Base-by-base conservation (phyloP, 2,113 vertebrate species). In the Anthoscopus minutus region DNA sequence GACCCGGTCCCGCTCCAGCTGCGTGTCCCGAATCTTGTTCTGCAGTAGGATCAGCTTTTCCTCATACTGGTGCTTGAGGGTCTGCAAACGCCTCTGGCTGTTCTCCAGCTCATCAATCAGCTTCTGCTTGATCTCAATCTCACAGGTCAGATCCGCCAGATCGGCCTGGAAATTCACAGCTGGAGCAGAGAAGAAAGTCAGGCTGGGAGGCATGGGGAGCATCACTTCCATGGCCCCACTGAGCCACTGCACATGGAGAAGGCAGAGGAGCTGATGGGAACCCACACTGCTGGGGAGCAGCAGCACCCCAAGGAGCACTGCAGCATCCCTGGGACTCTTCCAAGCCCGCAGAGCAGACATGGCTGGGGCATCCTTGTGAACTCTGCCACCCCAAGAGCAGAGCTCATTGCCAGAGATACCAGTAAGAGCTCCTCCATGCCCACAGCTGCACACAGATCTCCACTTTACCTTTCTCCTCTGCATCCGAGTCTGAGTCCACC, bases 61-160 rank as follows among this genome's bases (percentile, higher is more conserved):
- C 97, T 99, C 99, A 0, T 99, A 99, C 95, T 99, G 99, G 92
- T 99, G 98, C 97, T 99, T 99, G 65, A 99, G 98, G 10, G 98
- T 99, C 94, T 99, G 98, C 87, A 99, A 97, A 83, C 99, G 97
- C 42, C 98, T 97, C 96, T 99, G 99, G 97, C 99, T 99, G 97
- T 99, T 99, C 97, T 99, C 99, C 95, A 99, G 97, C 94, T 99
- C 99, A 13, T 99, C 99, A 9, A 99, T 99, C 91, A 99, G 98
- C 97, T 98, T 99, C 98, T 99, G 99, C 91, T 99, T 99, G 98
- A 99, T 99, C 98, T 99, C 99, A 25, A 99, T 99, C 97, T 99
- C 99, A 2, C 99, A 99, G 0, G 99, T 99, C 97, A 99, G 95
- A 96, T 99, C 99, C 0, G 99, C 99, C 95, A 99, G 96, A 96